Conservation (phyloP, 2,888 invertebrate species). For the Eilema depressum region DNA sequence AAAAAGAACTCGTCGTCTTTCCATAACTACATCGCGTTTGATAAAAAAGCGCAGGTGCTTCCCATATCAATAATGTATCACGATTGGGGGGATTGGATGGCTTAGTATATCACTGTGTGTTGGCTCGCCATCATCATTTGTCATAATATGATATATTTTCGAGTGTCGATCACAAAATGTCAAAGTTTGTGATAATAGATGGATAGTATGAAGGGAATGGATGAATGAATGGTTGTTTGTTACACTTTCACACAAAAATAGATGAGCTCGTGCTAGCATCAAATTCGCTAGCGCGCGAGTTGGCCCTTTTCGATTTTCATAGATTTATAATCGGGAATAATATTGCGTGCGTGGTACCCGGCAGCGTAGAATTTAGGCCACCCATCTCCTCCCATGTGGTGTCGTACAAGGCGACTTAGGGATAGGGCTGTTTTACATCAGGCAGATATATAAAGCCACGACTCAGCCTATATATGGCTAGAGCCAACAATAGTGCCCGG, state of each 20-base stretch:
- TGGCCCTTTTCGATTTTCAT: too few species aligned
- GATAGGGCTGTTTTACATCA: too few species aligned
- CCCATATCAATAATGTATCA: not conserved
- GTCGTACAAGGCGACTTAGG: too few species aligned
- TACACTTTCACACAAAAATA: not conserved
- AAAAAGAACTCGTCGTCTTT: not conserved
- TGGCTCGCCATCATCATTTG: conserved; percentile 30
- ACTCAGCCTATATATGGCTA: too few species aligned
- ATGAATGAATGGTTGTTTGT: not conserved
- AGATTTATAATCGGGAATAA: too few species aligned
- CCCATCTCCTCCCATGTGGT: too few species aligned
- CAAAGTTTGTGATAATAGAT: conserved; percentile 3
- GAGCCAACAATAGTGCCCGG: too few species aligned
- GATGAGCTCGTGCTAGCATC: too few species aligned
- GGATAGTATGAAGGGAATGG: not conserved
- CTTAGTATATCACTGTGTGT: not conserved
- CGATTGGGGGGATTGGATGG: not conserved
- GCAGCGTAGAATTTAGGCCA: too few species aligned
- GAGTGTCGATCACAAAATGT: conserved; percentile 16
- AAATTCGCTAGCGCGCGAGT: too few species aligned
- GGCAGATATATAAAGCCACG: too few species aligned
- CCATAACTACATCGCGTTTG: not conserved
- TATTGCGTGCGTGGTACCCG: too few species aligned
- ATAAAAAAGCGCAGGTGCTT: conserved; percentile 5
- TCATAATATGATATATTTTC: conserved; percentile 28